These are phyloP conservation scores for Anthonomus grandis DNA, from an alignment of 1,140 invertebrate genomes.

Conservation along the genomic window DNA sequence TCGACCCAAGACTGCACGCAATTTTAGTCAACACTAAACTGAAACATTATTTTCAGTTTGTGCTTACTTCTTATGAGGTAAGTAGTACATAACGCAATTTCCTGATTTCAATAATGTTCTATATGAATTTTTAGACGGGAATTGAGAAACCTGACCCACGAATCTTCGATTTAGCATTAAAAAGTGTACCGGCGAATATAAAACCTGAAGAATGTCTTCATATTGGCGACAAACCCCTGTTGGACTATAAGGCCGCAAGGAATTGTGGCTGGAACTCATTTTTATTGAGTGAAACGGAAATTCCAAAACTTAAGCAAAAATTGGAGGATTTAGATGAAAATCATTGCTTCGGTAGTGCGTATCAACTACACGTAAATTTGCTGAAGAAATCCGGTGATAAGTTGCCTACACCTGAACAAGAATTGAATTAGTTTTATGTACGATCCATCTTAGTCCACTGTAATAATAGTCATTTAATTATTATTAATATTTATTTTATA, in stretches of 20 bases:
- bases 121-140: conserved; percentile 45
- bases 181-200: conserved; percentile 47
- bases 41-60: conserved; percentile 71
- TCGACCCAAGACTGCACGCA: conserved; percentile 72
- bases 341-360: conserved; percentile 37
- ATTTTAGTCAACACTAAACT: conserved; percentile 65
- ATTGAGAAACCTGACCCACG: conserved; percentile 68
- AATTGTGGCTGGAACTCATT: conserved; percentile 72
- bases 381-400: conserved; percentile 19
- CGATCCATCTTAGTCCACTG: too few species aligned
- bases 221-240: conserved; percentile 71
- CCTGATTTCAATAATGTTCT: background rate
- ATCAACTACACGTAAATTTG: conserved; percentile 30
- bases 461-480: too few species aligned
- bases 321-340: conserved; percentile 34
- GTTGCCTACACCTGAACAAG: conserved; percentile 20
- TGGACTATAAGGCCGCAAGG: conserved; percentile 76
- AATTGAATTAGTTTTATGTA: conserved; percentile 8
- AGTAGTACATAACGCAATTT: background rate
- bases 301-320: conserved; percentile 31
- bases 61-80: conserved; percentile 70
- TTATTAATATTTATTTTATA: too few species aligned
- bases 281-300: conserved; percentile 51
- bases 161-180: conserved; percentile 73
- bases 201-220: conserved; percentile 68